Percentiles rank a stretch among this genome's conserved stretches.
These are phyloP conservation scores for Whitmania pigra DNA, from an alignment of 1,140 invertebrate genomes.

Conservation along the genomic window DNA sequence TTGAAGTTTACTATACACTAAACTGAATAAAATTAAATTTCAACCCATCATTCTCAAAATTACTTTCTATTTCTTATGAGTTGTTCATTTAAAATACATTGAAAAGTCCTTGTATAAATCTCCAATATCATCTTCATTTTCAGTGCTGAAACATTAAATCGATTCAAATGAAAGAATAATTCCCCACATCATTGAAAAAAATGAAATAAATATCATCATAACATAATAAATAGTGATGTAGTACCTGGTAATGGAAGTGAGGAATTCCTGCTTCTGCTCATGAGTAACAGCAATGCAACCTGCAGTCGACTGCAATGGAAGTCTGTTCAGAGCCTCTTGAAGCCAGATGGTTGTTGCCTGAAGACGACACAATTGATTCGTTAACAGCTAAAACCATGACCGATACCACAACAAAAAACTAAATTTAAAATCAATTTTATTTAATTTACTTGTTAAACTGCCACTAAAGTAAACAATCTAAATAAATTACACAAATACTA, in stretches of 20 bases:
- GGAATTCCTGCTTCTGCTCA: slow-evolving; percentile 70
- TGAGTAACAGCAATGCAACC: slow-evolving; percentile 63
- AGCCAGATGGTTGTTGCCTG: slow-evolving; percentile 54
- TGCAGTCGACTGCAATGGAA: slow-evolving; percentile 61
- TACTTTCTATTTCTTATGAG: not conserved
- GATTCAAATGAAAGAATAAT: no score
- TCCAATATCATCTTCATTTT: slow-evolving; percentile 11
- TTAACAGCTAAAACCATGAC: not conserved
- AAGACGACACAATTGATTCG: slow-evolving; percentile 25
- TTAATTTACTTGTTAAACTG: not conserved
- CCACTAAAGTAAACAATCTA: not conserved
- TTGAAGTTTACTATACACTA: no score
- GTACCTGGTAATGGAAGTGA: slow-evolving; percentile 58
- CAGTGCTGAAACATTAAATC: not conserved
- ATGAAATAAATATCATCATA: no score
- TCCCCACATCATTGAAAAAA: no score
- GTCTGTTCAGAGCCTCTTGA: slow-evolving; percentile 55
- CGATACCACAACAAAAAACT: not conserved
- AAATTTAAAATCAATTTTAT: not conserved
- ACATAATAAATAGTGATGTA: no score
- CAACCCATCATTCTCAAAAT: no score
- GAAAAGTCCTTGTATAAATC: slow-evolving; percentile 8
- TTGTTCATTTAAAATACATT: not conserved
- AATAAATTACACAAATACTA: not conserved
- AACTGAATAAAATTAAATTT: no score